Evolutionary conservation across 2,797 vertebrate species (phyloP).

Genomic region (Etheostoma perlongum): DNA sequence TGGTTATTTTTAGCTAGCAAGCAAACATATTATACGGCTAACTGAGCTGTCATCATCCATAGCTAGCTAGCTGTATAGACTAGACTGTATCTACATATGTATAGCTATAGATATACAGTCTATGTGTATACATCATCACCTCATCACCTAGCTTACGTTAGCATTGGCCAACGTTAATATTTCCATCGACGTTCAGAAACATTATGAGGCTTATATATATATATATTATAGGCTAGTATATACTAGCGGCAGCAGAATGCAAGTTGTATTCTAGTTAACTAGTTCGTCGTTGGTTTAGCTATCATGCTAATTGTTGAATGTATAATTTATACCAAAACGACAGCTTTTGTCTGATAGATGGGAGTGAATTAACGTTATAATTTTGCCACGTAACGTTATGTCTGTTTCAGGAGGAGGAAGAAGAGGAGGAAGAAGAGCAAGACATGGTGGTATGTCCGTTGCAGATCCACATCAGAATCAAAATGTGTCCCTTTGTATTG

Average conservation of each 20-base stretch:
- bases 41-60: constrained; percentile 1
- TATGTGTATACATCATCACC: background rate
- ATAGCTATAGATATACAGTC: too few species aligned
- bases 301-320: background rate
- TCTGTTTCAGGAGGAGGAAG: constrained; percentile 76
- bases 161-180: constrained; percentile 22
- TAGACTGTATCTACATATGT: too few species aligned
- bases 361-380: background rate
- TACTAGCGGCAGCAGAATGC: background rate
- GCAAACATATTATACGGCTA: constrained; percentile 36
- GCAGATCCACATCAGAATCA: background rate
- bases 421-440: constrained; percentile 80
- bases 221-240: too few species aligned
- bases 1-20: background rate
- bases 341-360: background rate
- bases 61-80: too few species aligned
- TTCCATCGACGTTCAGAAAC: background rate
- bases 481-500: background rate
- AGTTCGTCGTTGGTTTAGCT: accelerated
- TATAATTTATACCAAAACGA: background rate
- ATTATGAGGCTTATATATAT: background rate
- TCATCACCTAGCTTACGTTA: constrained; percentile 34
- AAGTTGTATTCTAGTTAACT: too few species aligned
- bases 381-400: constrained; percentile 4
- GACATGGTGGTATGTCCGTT: constrained; percentile 84